Base-by-base conservation (phyloP, 1,140 invertebrate genomes). In the Hyles vespertilio region DNA sequence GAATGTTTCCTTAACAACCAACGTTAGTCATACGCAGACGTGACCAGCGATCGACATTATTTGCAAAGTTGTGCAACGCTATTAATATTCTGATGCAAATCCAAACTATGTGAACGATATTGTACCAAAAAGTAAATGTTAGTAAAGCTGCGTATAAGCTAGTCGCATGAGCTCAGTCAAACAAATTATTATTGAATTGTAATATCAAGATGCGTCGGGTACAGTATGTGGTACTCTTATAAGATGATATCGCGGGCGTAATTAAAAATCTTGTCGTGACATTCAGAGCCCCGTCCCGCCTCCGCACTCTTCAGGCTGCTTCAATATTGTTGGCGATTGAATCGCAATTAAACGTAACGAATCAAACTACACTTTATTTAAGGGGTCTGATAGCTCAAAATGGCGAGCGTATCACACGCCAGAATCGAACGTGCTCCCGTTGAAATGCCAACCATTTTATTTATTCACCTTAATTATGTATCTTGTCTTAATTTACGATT, bases 401-500 rank as follows among this genome's bases (percentile, higher is more conserved):
- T 89, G 73, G 77, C 73, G 59, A 71, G 56, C 63, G 67, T 79
- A 82, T 83, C 78, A 71, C 64, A 40, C 62, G 51, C 67, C 76
- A 74, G 77, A 83, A 86, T 84, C 84, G 81, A 86, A 89, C 83
- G 84, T 84, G 84, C 84, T 86, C 79, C 83, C 79, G 81, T 86
- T 75, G 81, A 87, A 89, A 89, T 89, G 84, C 86, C 86, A 89
- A 86, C 83, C 84, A 85, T 87, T 87, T 89, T 87, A 87, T 89
- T 89, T 89, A 89, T 89, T 89, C 76, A 69, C 83, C 81, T 89
- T 89, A 89, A 89, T 89, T 89, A 87, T 89, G 86, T 87, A 89
- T 87, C 86, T 87, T 89, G 86, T 89, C 84, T 87, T 89, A 89
- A 89, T 89, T 89, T 89, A 89, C 86, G 86, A 89, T 89, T 87